A percentile compares a stretch with the other conserved stretches of the same genome.
These are phyloP conservation scores for Anhinga rufa DNA, from an alignment of 2,113 vertebrate genomes.

Conservation along the genomic window DNA sequence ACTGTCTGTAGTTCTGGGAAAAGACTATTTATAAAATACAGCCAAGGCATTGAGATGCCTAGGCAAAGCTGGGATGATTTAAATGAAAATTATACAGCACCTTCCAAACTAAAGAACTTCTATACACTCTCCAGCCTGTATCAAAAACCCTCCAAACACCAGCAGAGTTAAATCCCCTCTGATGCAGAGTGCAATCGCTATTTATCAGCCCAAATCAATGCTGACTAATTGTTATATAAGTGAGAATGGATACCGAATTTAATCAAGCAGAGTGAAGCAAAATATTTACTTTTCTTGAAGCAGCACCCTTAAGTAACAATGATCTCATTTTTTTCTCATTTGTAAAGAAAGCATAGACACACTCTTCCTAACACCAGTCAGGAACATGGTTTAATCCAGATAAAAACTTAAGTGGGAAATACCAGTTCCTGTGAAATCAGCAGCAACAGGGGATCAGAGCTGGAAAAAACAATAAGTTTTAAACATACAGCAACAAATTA, in stretches of 20 bases:
- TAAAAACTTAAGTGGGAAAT: background rate
- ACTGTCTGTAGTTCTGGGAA: background rate
- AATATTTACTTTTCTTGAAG: background rate
- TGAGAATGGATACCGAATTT: background rate
- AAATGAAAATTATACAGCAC: background rate
- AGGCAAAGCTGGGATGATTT: background rate
- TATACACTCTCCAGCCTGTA: background rate
- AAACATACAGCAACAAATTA: background rate
- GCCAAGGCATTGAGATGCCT: background rate
- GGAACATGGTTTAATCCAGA: background rate
- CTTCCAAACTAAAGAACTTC: background rate
- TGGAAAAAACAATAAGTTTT: background rate
- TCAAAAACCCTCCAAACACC: background rate
- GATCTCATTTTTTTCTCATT: background rate
- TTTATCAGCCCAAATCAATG: background rate
- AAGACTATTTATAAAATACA: background rate
- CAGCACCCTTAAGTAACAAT: background rate
- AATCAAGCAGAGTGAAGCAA: background rate
- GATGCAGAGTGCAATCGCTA: background rate
- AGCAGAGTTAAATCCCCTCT: background rate
- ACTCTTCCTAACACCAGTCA: background rate
- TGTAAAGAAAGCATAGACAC: background rate
- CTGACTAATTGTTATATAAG: background rate
- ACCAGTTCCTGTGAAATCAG: background rate
- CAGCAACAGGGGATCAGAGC: background rate